phyloP scores from a whole-genome alignment of 2,113 vertebrate species.

The Petroica traversi region DNA sequence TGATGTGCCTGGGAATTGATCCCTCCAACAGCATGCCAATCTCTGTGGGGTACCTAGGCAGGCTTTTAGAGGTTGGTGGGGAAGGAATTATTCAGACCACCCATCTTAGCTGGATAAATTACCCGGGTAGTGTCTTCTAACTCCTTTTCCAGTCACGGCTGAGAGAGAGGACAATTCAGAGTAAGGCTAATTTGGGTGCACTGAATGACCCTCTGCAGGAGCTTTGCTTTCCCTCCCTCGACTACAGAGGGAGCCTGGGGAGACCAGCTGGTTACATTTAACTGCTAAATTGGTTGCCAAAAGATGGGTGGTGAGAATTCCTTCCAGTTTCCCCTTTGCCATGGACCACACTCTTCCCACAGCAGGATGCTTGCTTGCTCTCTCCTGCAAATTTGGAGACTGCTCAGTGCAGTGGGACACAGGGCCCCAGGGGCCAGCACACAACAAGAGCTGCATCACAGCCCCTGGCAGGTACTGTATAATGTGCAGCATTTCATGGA shows the following conservation, averaged over 20 bases:
- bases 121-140: conserved; percentile 17
- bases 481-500: neutral
- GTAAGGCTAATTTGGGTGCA: conserved; percentile 48
- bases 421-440: neutral
- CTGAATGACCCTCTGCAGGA: conserved; percentile 57
- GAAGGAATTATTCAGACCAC: conserved; percentile 60
- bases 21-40: neutral
- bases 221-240: conserved; percentile 51
- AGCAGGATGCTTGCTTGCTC: neutral
- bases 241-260: conserved; percentile 51
- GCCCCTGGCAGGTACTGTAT: neutral
- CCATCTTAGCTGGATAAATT: conserved; percentile 57
- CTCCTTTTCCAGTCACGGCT: conserved; percentile 45
- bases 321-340: neutral
- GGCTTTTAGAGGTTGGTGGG: conserved; percentile 1
- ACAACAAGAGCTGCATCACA: neutral
- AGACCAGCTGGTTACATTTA: conserved; percentile 66
- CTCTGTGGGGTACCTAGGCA: conserved; percentile 49
- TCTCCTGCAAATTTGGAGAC: neutral
- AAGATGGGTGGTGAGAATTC: conserved; percentile 60
- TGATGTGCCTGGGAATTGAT: neutral
- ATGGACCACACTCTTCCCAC: neutral
- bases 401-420: neutral
- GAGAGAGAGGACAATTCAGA: conserved; percentile 58
- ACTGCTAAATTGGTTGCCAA: conserved; percentile 59